Base-by-base conservation (phyloP, 2,888 invertebrate genomes). In the Bhutanitis thaidina region DNA sequence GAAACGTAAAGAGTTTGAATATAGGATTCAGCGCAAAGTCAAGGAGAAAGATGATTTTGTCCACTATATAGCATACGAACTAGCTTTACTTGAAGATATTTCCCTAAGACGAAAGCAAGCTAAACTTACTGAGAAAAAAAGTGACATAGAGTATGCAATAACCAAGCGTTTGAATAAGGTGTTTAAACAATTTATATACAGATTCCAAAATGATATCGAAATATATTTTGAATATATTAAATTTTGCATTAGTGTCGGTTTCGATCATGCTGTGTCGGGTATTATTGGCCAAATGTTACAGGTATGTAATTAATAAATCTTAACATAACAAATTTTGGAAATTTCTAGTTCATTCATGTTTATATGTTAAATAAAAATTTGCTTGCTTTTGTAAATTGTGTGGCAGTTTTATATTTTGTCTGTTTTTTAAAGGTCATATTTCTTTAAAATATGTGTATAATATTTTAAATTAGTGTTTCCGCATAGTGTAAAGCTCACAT, bases 181-280 rank as follows among this genome's bases (percentile, higher is more conserved):
- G 15, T 97, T 95, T 69, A 93, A 93, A 69, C 93, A 93, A 61
- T 93, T 93, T 14, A 88, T 94, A 48, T 86, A 88, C 29, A 90
- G 92, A 57, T 96, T 94, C 68, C 92, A 94, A 63, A 91, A 93
- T 65, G 95, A 96, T 68, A 79, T 94, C 34, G 91, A 93, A 58
- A 87, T 96, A 49, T 96, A 95, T 92, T 90, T 94, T 64, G 93
- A 94, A 37, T 95, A 94, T 66, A 93, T 97, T 46, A 94, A 94
- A 65, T 97, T 96, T 73, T 94, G 94, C 64, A 93, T 92, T 63
- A 91, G 92, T 71, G 92, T 93, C 20, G 89, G 91, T 7, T 91
- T 90, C 60, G 76, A 86, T 16, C 71, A 84, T 45, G 90, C 91
- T 40, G 89, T 92, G 13, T 88, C 91, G 7, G 83, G 88, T 12